phyloP scores from a whole-genome alignment of 2,888 invertebrate genomes.

The Catotricha subobsoleta region DNA sequence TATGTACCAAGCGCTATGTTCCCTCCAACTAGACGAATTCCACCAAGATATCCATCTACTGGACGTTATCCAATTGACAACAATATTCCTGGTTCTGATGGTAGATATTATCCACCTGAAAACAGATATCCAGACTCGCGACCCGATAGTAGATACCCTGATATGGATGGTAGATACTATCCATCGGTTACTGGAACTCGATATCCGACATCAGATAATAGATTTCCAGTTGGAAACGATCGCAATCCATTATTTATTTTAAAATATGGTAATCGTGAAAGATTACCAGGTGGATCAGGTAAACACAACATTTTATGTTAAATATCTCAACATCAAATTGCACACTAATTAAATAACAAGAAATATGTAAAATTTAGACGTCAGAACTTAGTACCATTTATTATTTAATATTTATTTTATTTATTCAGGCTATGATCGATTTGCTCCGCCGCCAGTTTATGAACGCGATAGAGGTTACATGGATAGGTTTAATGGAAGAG shows the following conservation, averaged over 20 bases:
- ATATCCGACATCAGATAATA: constrained; percentile 29
- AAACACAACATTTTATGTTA: too few species aligned
- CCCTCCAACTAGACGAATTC: constrained; percentile 15
- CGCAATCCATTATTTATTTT: constrained; percentile 31
- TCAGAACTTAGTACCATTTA: too few species aligned
- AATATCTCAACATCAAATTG: too few species aligned
- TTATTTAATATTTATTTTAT: background rate
- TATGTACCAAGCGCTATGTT: constrained; percentile 21
- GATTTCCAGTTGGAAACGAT: constrained; percentile 35
- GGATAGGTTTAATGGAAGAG: constrained; percentile 4
- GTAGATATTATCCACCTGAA: constrained; percentile 6
- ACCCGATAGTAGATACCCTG: constrained; percentile 14
- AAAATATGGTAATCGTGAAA: constrained; percentile 35
- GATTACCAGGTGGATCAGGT: constrained; percentile 24
- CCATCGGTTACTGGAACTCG: constrained; percentile 19
- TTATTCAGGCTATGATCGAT: constrained; percentile 21
- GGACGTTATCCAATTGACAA: constrained; percentile 18
- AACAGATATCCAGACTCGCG: constrained; percentile 9
- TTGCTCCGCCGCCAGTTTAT: constrained; percentile 19
- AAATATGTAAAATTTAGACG: too few species aligned
- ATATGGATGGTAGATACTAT: constrained; percentile 17
- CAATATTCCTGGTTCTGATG: constrained; percentile 8
- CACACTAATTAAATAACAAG: too few species aligned
- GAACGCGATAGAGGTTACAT: constrained; percentile 2
- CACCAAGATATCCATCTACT: constrained; percentile 13